Percentiles rank a stretch among this genome's conserved stretches.
These are phyloP conservation scores for Apostichopus japonicus DNA, from an alignment of 35 echinoderm and acorn worm species.

Conservation along the genomic window DNA sequence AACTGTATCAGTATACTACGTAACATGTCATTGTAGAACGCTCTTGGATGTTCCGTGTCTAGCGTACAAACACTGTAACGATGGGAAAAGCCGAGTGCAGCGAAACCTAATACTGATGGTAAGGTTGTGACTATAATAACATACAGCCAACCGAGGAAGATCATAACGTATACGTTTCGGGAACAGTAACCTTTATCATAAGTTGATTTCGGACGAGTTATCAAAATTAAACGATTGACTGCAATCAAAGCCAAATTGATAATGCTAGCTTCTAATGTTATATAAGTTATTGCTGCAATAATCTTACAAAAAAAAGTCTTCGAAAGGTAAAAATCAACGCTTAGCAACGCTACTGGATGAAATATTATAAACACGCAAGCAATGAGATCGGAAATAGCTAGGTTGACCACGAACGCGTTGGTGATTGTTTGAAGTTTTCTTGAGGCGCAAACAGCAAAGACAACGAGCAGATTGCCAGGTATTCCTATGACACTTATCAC, in stretches of 20 bases:
- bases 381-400: constrained; percentile 64
- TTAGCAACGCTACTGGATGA: constrained; percentile 43
- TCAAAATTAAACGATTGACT: no score
- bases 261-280: constrained; percentile 51
- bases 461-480: constrained; percentile 24
- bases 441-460: not conserved
- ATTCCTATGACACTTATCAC: constrained; percentile 5
- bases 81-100: no score
- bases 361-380: constrained; percentile 38
- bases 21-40: no score
- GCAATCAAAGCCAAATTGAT: constrained; percentile 55
- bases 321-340: constrained; percentile 21
- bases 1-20: no score
- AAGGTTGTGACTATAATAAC: no score
- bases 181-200: no score
- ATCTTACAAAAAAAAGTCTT: not conserved
- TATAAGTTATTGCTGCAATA: constrained; percentile 34
- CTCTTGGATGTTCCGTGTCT: no score
- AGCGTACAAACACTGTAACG: no score
- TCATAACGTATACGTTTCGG: no score
- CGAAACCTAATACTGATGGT: no score
- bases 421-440: constrained; percentile 60
- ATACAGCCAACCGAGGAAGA: no score
- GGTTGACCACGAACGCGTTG: constrained; percentile 75
- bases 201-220: no score